Evolutionary conservation across 2,888 invertebrate species (phyloP).

Genomic region (Dynastes grantii): DNA sequence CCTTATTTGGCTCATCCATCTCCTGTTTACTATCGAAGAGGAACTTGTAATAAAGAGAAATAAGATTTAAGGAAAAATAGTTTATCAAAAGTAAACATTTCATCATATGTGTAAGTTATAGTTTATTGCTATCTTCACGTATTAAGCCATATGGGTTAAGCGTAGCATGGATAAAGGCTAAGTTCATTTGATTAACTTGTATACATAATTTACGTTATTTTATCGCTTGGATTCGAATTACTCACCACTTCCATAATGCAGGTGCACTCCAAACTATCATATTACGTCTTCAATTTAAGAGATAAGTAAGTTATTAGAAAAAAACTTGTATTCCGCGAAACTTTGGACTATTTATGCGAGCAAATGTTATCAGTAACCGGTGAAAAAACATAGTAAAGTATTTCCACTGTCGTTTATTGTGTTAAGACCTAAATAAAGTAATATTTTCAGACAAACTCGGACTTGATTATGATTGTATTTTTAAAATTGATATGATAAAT

Average conservation of each 20-base stretch:
- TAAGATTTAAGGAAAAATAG: not conserved
- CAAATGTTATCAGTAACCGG: slow-evolving; percentile 6
- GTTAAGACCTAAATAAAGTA: not conserved
- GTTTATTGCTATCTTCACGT: no score
- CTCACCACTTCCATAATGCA: slow-evolving; percentile 33
- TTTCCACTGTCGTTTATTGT: not conserved
- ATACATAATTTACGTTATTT: not conserved
- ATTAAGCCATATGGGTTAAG: no score
- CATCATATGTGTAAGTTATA: no score
- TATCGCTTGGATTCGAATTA: not conserved
- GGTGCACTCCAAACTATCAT: slow-evolving; percentile 36
- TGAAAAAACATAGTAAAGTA: not conserved
- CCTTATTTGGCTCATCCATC: slow-evolving; percentile 65
- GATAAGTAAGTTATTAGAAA: not conserved
- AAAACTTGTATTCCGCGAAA: not conserved
- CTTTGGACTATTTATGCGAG: not conserved
- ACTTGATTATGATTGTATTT: not conserved
- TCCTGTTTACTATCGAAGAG: slow-evolving; percentile 47
- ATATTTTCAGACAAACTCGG: not conserved
- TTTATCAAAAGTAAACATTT: not conserved
- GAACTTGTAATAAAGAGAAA: slow-evolving; percentile 11
- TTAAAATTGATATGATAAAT: no score
- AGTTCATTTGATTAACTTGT: not conserved
- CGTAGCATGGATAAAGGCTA: no score
- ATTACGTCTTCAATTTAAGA: not conserved